Base-by-base conservation (phyloP, 2,113 vertebrate species). In the Dipodomys stephensi region DNA sequence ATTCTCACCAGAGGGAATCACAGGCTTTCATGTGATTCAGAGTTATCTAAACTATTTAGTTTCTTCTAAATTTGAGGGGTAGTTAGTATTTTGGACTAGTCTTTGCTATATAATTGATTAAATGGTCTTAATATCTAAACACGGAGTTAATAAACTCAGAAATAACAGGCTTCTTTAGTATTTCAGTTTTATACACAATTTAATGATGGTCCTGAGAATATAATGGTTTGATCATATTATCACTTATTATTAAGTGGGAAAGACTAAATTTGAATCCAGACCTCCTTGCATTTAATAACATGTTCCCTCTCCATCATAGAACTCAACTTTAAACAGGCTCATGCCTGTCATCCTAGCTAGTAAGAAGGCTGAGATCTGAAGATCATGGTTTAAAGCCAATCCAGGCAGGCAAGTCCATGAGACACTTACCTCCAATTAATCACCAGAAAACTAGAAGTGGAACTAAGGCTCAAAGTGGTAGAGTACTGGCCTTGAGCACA, bases 1-100 rank as follows among this genome's bases (percentile, higher is more conserved):
- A 22, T 20, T 46, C 27, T 44, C 74, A 22, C 69, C 53, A 85
- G 53, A 90, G 7, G 39, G 15, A 94, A 49, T 9, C n/a, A 69
- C 10, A 88, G 44, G 77, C 60, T 90, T 90, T 86, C 28, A 44
- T 68, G 67, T 57, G 94, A 44, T 22, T 79, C 76, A 84, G 4
- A 87, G 35, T 68, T 88, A 77, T 44, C 71, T 7, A 62, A 85
- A 94, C 13, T 72, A 76, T 74, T 46, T 73, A 82, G 46, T 93
- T 93, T 78, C 15, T 53, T 2, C 80, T 12, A 88, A 73, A 85
- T 90, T 5, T 82, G 22, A 88, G 81, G 46, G 9, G 72, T 39
- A 90, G 35, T 78, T n/a, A 84, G 6, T 20, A 80, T 25, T 83
- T 93, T 71, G 74, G 49, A 18, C 73, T 65, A 7, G 65, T 35